A percentile compares a stretch with the other conserved stretches of the same genome.
Evolutionary conservation across 2,888 invertebrate genomes (phyloP).

Genomic region (Sipha maydis): DNA sequence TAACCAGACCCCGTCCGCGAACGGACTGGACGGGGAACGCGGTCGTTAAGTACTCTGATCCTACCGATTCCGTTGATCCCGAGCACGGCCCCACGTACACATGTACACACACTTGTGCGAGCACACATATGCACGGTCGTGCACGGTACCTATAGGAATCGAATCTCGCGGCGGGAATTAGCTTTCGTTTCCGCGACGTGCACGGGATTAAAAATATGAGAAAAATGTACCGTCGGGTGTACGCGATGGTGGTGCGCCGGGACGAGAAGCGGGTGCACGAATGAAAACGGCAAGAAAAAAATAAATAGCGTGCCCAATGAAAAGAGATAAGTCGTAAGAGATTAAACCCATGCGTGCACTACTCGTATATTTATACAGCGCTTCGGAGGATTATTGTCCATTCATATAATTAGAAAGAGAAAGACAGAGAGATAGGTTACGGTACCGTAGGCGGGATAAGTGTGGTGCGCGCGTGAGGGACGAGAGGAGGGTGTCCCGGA

Average conservation of each 20-base stretch:
- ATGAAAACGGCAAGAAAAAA: background rate
- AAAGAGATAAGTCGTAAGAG: constrained; percentile 35
- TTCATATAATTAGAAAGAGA: constrained; percentile 4
- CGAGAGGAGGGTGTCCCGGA: background rate
- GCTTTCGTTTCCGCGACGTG: background rate
- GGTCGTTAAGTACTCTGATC: constrained; percentile 35
- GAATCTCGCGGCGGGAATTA: background rate
- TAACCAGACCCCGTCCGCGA: background rate
- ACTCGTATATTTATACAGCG: background rate
- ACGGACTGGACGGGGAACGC: background rate
- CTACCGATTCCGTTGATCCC: constrained; percentile 51
- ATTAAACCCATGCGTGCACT: background rate
- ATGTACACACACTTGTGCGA: too few relatives aligned
- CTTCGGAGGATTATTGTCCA: constrained; percentile 31
- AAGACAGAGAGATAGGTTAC: background rate
- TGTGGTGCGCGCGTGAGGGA: too few relatives aligned
- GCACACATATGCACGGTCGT: background rate
- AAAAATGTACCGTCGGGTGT: background rate
- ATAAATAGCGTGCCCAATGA: background rate
- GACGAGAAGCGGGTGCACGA: too few relatives aligned
- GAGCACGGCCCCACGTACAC: background rate
- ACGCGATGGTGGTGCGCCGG: too few relatives aligned
- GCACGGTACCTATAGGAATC: background rate
- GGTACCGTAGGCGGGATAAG: too few relatives aligned
- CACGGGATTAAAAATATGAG: constrained; percentile 14